Evolutionary conservation across 2,113 vertebrate genomes (phyloP), one percentile per base, ranked within the genome.

Genomic region (Centrocercus urophasianus): DNA sequence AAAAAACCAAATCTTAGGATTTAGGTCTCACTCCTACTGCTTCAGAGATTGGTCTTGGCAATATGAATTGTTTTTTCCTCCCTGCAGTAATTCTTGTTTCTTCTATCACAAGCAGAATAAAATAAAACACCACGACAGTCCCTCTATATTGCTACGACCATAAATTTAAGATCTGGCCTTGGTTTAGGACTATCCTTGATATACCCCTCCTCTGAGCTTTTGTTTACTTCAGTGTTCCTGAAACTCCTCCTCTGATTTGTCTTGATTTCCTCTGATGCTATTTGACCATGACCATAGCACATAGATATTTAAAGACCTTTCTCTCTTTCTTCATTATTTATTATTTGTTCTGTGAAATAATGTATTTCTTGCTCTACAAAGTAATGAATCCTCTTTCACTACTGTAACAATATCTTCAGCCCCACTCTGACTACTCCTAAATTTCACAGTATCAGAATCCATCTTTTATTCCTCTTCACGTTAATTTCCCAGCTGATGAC

Each of bases 61-160:
- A 61, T 36, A 73, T 47, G 77, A 83, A 84, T 47, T 45, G 13
- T 13, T 30, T 45, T 78, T 67, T 73, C 45, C 45, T 83, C 88
- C 28, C 65, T 2, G 21, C 65, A 76, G 40, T 72, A 92, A 84
- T 89, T 90, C 66, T 87, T 79, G 27, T 24, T 69, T 69, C 24
- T 75, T 86, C 32, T 76, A 32, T 82, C 21, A 82, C 48, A 90
- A 63, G 30, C 25, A 78, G 40, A 78, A 89, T 14, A 47, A 25
- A 86, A 89, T 84, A 89, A 96, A 89, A 83, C 74, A 90, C 12
- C 50, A 47, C 75, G 89, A 88, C 77, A 90, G 63, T 0, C 20
- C 17, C 36, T 75, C 66, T 90, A 47, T 43, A 65, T 47, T 66
- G n/a, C 40, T 11, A 64, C 34, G 34, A 83, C 60, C 38, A 84